A percentile compares a stretch with the other conserved stretches of the same genome.
Conservation (phyloP, 1,140 invertebrate species). For the Mamestra configurata region DNA sequence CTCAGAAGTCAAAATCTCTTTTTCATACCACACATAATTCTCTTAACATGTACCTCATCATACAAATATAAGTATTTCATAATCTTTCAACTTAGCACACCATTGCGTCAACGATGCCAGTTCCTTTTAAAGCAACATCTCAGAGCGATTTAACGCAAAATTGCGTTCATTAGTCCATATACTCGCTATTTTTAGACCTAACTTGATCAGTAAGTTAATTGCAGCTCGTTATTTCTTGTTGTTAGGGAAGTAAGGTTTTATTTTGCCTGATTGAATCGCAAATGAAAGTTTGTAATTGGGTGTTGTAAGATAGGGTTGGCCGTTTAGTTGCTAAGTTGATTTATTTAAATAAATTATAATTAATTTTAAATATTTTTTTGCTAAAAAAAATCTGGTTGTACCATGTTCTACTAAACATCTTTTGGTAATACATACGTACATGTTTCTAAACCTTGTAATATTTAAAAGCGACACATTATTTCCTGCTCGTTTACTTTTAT, state of each 20-base stretch:
- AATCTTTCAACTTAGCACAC: slow-evolving; percentile 2
- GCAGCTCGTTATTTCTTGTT: neutral
- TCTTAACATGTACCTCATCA: neutral
- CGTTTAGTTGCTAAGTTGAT: neutral
- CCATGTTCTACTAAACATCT: too few relatives aligned
- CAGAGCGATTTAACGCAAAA: slow-evolving; percentile 52
- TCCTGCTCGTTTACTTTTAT: neutral
- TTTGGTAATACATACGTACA: too few relatives aligned
- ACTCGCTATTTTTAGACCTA: slow-evolving; percentile 53
- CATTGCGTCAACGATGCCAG: slow-evolving; percentile 3
- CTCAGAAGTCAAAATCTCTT: too few relatives aligned
- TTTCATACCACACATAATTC: too few relatives aligned
- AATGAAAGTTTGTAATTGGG: neutral
- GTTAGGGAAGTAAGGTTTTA: neutral
- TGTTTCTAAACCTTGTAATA: neutral
- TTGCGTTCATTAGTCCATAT: slow-evolving; percentile 55
- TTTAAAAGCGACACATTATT: slow-evolving; percentile 1
- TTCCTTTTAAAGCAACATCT: slow-evolving; percentile 17
- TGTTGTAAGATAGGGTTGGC: slow-evolving; percentile 19
- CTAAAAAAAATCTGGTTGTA: neutral
- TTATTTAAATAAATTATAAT: neutral
- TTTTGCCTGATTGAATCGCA: neutral
- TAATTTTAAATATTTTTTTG: neutral
- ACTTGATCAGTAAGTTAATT: neutral
- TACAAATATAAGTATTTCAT: slow-evolving; percentile 28